Base-by-base conservation (phyloP, 37 sponge, comb jelly and placozoan genomes). In the Geodia barretti region DNA sequence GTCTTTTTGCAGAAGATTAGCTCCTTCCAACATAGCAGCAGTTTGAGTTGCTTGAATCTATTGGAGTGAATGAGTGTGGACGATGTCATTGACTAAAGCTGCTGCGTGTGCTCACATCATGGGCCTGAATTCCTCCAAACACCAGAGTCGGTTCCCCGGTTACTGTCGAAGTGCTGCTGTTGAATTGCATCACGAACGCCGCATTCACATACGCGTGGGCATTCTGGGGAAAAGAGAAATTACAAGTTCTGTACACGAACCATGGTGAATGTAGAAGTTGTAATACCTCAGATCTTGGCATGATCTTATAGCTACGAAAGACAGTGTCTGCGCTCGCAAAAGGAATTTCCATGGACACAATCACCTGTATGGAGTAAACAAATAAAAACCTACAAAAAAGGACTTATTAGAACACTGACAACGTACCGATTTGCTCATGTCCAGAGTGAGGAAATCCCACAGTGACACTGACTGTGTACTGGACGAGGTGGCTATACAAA, bases 141-240 rank as follows among this genome's bases (percentile, higher is more conserved):
- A 93, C 90, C 30, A 93, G 43, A 20, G 61, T 35, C 9, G 89
- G 84, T 39, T n/a, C 34, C 3, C 68, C 72, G 39, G 37, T 54
- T 24, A 89, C 87, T 14, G 80, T 76, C 7, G 43, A 36, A 39
- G 76, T 62, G 36, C 59, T 30, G 54, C 78, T 41, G 58, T 82
- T 73, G 8, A 88, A 70, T 62, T 60, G 34, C 79, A 89, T 76
- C 24, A 81, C 59, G 75, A 92, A 92, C 11, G 76, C 86, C 30
- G 93, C 93, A 64, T 89, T 92, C 66, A 89, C 93, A 81, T 85
- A 92, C 19, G 93, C 90, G 70, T 85, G 89, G 31, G 93, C 82
- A 82, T 92, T 89, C 86, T 87, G 64, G 28, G 28, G 47, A 33
- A 42, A 25, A 62, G 66, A 31, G 59, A n/a, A n/a, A n/a, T n/a